phyloP scores from a whole-genome alignment of 64 coral and sea anemone genomes.

The Pachyseris speciosa region DNA sequence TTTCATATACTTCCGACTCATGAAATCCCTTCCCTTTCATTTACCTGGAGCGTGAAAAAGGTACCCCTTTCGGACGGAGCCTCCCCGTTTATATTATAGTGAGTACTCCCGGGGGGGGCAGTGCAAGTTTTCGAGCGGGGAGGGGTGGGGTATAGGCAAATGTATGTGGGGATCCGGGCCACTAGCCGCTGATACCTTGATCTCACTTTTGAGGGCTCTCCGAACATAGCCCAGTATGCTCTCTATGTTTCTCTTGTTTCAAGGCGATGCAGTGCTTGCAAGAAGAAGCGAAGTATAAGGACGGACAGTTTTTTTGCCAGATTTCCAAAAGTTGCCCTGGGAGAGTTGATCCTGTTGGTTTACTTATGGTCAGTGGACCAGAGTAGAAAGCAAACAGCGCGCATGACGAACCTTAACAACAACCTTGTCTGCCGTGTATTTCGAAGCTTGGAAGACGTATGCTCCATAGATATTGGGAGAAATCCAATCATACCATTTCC shows the following conservation, averaged over 20 bases:
- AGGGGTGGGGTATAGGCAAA: no score
- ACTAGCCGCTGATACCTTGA: no score
- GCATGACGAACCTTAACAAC: neutral
- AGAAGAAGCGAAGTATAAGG: neutral
- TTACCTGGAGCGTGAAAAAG: no score
- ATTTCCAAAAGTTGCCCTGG: neutral
- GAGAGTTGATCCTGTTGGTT: neutral
- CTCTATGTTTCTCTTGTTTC: neutral
- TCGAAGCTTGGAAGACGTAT: neutral
- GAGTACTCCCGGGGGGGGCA: no score
- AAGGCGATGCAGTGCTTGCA: conserved; percentile 35
- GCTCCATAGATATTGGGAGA: neutral
- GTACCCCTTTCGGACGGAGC: no score
- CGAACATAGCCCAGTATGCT: neutral
- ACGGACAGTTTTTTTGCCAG: conserved; percentile 1
- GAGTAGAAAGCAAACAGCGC: no score
- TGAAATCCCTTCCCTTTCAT: no score
- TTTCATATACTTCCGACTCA: no score
- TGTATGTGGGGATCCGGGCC: no score
- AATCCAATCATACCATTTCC: conserved; percentile 39
- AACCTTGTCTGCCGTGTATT: conserved; percentile 14
- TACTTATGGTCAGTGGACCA: conserved; percentile 20
- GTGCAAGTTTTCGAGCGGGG: no score
- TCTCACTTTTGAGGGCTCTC: neutral
- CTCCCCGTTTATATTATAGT: no score